Base-by-base conservation (phyloP, 2,888 invertebrate species). In the Lepidocyrtinus sp. region DNA sequence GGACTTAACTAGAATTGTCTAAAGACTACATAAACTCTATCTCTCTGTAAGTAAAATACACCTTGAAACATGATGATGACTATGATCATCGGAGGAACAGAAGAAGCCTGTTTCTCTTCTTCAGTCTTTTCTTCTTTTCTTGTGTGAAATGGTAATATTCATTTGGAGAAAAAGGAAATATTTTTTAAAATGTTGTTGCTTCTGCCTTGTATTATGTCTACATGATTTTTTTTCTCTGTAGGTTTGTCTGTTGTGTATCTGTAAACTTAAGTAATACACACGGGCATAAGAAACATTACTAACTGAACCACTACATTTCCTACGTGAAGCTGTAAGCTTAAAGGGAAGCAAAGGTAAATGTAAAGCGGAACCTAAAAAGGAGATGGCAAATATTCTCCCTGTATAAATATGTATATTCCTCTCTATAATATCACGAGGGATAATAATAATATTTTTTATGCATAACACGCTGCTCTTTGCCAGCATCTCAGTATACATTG, bases 71-170 rank as follows among this genome's bases (percentile, higher is more conserved):
- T 50, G 50, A 50, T 50, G 50, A 50, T 50, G 50, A 50, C 17
- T 17, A 50, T 12, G 5, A 50, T 50, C 50, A 50, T 50, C 50
- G 5, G 50, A 50, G 50, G 15, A 50, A 17, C n/a, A n/a, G 17
- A 50, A 50, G 17, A 50, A 50, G 50, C 50, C 50, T 50, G 50
- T 50, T 50, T 50, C 50, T 36, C 12, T 36, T 12, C 12, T 5
- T 12, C 26, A 36, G 21, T 61, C 75, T 70, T 62, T 75, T 69
- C 69, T 75, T 75, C 69, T 27, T 75, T 62, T 70, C 63, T 69
- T 70, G 63, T 75, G 27, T 50, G 27, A 62, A 36, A 70, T 36
- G 55, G 63, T 61, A 75, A 67, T 70, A 75, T 62, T 70, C 62
- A 75, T 19, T 36, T 50, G 19, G n/a, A n/a, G 27, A 70, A 69